Evolutionary conservation across 35 echinoderm and acorn worm genomes (phyloP), one percentile per base, ranked within the genome.

Genomic region (Chiridota heheva): DNA sequence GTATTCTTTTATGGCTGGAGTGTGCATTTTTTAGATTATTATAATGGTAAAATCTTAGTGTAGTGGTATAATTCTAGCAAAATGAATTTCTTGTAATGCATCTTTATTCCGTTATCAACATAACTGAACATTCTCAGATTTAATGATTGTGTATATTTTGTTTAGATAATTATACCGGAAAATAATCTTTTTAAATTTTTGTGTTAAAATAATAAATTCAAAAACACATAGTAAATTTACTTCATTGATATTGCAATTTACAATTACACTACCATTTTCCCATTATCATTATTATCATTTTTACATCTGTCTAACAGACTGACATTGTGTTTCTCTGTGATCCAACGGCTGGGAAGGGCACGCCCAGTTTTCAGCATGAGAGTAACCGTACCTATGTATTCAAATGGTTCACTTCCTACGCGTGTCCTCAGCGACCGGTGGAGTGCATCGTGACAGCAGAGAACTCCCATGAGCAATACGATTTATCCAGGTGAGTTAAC

Each of bases 251-350:
- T 51, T 51, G 10, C 8, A 22, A 51, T 12, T 51, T 51, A 51
- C 47, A 12, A 22, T 51, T 51, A 51, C 22, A 51, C 10, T 51
- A 12, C n/a, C n/a, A n/a, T n/a, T n/a, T 13, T 63, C 60, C 26
- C 31, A 70, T 16, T 42, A 13, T 32, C 0, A 42, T 67, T 20
- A 28, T 60, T 64, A 16, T 65, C 41, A 25, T 1, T 51, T 0
- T 49, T 55, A n/a, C 25, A 10, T 75, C 57, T 45, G 12, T 56
- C 55, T 58, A 39, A 10, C 72, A 98, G 95, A 87, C 89, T 34
- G 95, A 98, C 69, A 91, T 98, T 33, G 84, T 77, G 3, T 98
- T 98, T 48, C 73, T 98, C 0, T 98, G 95, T 68, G 85, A 91
- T 31, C 42, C 72, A 5, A 70, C 86, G 34, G 63, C 46, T 12